These are phyloP conservation scores for Campoletis raptor DNA, from an alignment of 2,888 invertebrate genomes.

Conservation along the genomic window DNA sequence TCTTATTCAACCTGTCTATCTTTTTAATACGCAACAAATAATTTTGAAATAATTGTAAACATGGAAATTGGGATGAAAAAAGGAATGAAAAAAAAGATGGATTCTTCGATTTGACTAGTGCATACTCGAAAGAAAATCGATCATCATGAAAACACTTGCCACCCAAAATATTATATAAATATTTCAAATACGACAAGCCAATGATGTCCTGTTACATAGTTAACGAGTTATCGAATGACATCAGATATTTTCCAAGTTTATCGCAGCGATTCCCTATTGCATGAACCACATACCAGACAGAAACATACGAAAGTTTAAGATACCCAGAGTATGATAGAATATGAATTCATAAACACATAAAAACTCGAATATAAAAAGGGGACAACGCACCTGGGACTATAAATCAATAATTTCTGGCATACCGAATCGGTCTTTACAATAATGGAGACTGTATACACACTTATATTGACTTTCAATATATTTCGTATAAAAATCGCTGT, in stretches of 20 bases:
- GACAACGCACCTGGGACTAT: constrained; percentile 19
- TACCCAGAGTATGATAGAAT: constrained; percentile 2
- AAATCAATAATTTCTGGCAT: constrained; percentile 42
- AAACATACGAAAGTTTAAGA: constrained; percentile 22
- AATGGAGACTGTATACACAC: not conserved
- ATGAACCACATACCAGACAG: constrained; percentile 24
- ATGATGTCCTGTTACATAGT: constrained; percentile 26
- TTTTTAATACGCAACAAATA: not conserved
- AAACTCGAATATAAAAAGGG: not conserved
- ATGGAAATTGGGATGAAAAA: not conserved
- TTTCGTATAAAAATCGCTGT: not conserved
- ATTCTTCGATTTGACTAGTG: constrained; percentile 5
- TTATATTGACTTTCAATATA: not conserved
- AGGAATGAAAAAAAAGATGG: constrained; percentile 1
- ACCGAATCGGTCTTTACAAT: constrained; percentile 12
- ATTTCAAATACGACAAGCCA: not conserved
- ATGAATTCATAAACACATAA: not conserved
- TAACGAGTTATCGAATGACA: constrained; percentile 53
- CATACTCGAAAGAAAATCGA: constrained; percentile 48
- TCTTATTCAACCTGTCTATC: not conserved
- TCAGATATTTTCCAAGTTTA: constrained; percentile 51
- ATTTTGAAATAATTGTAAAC: not conserved
- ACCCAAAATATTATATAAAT: not conserved
- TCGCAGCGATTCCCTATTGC: not conserved
- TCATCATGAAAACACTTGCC: not conserved